Percentiles rank a stretch among this genome's conserved stretches.
Conservation (phyloP, 2,888 invertebrate genomes). For the Boloria euphrosyne region DNA sequence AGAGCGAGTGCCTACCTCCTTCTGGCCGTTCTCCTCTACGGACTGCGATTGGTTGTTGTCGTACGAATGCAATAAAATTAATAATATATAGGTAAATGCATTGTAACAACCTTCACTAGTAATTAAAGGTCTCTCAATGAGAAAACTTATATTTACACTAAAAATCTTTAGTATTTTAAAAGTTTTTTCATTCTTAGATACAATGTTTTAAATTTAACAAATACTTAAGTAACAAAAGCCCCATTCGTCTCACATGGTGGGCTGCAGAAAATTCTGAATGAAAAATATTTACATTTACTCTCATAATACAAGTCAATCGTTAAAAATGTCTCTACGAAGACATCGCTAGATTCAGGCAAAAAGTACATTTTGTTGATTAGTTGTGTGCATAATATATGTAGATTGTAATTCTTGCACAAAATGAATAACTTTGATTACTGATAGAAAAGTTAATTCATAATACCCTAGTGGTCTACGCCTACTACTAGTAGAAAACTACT, state of each 20-base stretch:
- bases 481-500: slow-evolving; percentile 80
- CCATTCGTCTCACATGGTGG: slow-evolving; percentile 72
- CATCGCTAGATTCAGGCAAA: slow-evolving; percentile 79
- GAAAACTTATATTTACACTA: slow-evolving; percentile 65
- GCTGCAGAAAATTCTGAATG: slow-evolving; percentile 66
- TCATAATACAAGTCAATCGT: slow-evolving; percentile 72
- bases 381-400: slow-evolving; percentile 71
- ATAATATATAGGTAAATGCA: slow-evolving; percentile 81
- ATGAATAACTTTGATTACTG: slow-evolving; percentile 77
- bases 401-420: slow-evolving; percentile 80
- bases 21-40: slow-evolving; percentile 81
- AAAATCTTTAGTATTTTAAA: slow-evolving; percentile 64
- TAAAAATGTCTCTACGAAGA: slow-evolving; percentile 79
- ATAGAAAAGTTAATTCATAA: slow-evolving; percentile 79
- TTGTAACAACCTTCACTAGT: slow-evolving; percentile 75
- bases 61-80: slow-evolving; percentile 83
- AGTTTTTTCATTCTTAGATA: slow-evolving; percentile 66
- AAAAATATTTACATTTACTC: slow-evolving; percentile 79
- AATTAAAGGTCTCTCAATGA: slow-evolving; percentile 66
- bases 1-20: slow-evolving; percentile 78
- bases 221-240: slow-evolving; percentile 74
- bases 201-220: slow-evolving; percentile 64
- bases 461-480: slow-evolving; percentile 82
- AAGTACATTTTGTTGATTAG: slow-evolving; percentile 66
- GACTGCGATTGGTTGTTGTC: slow-evolving; percentile 82